These are phyloP conservation scores for Axis porcinus DNA, from an alignment of 2,113 vertebrate species.

Conservation along the genomic window DNA sequence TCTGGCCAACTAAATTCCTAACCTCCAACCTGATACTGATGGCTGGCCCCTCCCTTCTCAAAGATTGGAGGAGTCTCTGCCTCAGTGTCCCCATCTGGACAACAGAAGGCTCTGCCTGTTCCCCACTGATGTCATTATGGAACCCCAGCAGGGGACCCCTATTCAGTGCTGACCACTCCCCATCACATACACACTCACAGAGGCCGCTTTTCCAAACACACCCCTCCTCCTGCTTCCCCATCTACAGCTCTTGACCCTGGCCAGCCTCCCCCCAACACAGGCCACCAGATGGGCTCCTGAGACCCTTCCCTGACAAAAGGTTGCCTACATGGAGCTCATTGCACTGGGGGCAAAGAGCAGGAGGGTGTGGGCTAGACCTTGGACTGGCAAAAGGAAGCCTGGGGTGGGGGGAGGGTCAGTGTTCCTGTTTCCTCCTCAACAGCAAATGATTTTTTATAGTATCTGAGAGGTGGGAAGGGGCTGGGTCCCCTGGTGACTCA, in stretches of 20 bases:
- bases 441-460: neutral
- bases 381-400: neutral
- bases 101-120: conserved; percentile 43
- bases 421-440: conserved; percentile 43
- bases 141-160: conserved; percentile 69
- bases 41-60: neutral
- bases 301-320: conserved; percentile 33
- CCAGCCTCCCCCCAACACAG: conserved; percentile 8
- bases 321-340: conserved; percentile 21
- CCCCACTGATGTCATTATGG: conserved; percentile 62
- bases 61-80: conserved; percentile 10
- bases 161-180: conserved; percentile 49
- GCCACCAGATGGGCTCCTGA: conserved; percentile 69
- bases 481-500: neutral
- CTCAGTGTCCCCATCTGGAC: conserved; percentile 68
- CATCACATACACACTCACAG: neutral
- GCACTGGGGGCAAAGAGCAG: neutral
- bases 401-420: neutral
- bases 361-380: neutral
- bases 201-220: conserved; percentile 64
- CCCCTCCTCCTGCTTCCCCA: conserved; percentile 41
- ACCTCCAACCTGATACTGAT: neutral
- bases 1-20: neutral
- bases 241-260: conserved; percentile 66
- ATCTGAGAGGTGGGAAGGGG: neutral